Conservation (phyloP, 1,140 invertebrate species). For the Drosophila saltans region DNA sequence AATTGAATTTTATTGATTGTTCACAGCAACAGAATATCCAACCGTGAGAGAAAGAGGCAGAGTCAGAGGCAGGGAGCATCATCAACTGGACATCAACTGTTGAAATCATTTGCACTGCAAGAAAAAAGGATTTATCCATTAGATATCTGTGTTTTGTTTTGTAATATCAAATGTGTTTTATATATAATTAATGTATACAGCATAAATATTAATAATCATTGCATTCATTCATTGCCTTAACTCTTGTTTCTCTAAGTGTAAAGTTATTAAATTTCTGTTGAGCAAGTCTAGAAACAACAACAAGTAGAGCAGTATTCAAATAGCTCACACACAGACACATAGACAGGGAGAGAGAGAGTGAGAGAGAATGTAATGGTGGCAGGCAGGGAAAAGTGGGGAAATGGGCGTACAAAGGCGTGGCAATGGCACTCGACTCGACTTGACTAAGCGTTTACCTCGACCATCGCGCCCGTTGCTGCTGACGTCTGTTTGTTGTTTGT, state of each 20-base stretch:
- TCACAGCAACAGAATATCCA: neutral
- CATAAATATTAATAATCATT: no score
- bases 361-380: neutral
- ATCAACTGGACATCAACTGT: slow-evolving; percentile 10
- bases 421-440: slow-evolving; percentile 38
- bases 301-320: slow-evolving; percentile 39
- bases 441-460: slow-evolving; percentile 29
- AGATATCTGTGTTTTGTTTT: no score
- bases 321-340: slow-evolving; percentile 19
- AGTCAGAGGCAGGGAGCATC: slow-evolving; percentile 14
- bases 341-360: neutral
- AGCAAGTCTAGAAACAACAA: slow-evolving; percentile 18
- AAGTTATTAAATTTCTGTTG: slow-evolving; percentile 20
- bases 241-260: slow-evolving; percentile 20
- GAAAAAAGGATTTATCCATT: neutral
- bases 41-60: neutral
- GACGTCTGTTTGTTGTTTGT: slow-evolving; percentile 41
- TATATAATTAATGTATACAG: no score
- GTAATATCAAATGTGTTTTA: no score
- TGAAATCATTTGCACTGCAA: slow-evolving; percentile 6
- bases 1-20: slow-evolving; percentile 54
- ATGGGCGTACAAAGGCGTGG: slow-evolving; percentile 36
- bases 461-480: slow-evolving; percentile 9
- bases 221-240: no score
- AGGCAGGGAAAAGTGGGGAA: neutral